phyloP scores from a whole-genome alignment of 2,113 vertebrate species.

The Brienomyrus brachyistius region DNA sequence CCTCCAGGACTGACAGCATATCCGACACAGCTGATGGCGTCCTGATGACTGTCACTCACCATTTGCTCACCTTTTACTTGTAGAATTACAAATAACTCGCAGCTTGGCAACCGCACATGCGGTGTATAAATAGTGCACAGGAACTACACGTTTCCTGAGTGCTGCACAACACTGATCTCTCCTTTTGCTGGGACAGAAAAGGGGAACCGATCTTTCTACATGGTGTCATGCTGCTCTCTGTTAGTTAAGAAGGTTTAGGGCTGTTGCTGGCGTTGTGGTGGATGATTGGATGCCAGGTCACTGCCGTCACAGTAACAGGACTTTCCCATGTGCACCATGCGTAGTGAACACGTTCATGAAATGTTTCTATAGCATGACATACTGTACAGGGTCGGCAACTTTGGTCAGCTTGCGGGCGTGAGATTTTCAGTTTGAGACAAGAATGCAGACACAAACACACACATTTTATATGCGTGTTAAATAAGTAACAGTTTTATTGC shows the following conservation, averaged over 20 bases:
- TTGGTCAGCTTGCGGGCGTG: not conserved
- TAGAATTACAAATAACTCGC: not conserved
- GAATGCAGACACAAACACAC: not conserved
- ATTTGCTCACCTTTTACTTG: not conserved
- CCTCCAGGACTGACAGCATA: not conserved
- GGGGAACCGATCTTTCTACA: not conserved
- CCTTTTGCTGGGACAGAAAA: not conserved
- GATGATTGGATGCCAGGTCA: not conserved
- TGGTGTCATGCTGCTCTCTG: not conserved
- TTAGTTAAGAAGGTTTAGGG: not conserved
- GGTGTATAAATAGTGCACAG: not conserved
- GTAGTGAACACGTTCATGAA: not conserved
- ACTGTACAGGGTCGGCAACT: not conserved
- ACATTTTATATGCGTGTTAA: not conserved
- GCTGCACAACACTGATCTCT: not conserved
- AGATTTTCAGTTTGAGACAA: not conserved
- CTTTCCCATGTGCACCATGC: not conserved
- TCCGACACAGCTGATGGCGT: not conserved
- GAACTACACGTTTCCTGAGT: conserved; percentile 11
- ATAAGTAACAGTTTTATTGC: not conserved
- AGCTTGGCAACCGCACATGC: not conserved
- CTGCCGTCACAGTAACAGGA: not conserved
- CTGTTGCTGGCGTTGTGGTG: not conserved
- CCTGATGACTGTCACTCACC: not conserved
- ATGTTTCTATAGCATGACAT: not conserved